These are phyloP conservation scores for Atherix ibis DNA, from an alignment of 2,888 invertebrate species.

Conservation along the genomic window DNA sequence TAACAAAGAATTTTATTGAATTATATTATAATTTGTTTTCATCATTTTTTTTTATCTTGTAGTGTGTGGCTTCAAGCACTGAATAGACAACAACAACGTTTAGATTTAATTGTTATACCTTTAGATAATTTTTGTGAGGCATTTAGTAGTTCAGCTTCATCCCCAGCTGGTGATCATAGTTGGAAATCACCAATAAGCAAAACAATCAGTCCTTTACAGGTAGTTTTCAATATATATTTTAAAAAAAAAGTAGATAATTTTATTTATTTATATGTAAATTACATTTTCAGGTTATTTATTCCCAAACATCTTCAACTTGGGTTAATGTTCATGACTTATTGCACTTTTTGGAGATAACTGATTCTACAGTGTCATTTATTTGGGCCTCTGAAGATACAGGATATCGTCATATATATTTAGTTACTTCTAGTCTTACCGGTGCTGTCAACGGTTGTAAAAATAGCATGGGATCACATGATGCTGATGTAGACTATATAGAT, in stretches of 20 bases:
- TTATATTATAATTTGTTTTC: neutral
- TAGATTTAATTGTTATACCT: conserved; percentile 72
- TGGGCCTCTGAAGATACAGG: conserved; percentile 91
- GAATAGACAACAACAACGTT: conserved; percentile 69
- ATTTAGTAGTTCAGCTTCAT: conserved; percentile 31
- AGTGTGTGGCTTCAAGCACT: conserved; percentile 88
- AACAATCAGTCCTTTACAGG: conserved; percentile 27
- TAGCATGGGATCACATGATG: conserved; percentile 30
- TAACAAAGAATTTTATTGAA: conserved; percentile 2
- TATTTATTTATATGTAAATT: neutral
- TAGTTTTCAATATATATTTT: conserved; percentile 6
- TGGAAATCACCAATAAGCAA: conserved; percentile 30
- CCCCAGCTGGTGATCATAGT: conserved; percentile 30
- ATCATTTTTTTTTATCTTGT: conserved; percentile 19
- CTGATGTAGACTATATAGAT: conserved; percentile 17
- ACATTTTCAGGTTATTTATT: conserved; percentile 26
- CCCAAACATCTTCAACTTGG: conserved; percentile 59
- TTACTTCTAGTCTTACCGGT: conserved; percentile 45
- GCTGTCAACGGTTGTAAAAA: conserved; percentile 39
- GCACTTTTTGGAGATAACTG: conserved; percentile 49
- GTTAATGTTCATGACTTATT: conserved; percentile 86
- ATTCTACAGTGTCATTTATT: conserved; percentile 46
- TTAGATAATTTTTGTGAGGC: conserved; percentile 52
- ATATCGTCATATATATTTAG: conserved; percentile 71
- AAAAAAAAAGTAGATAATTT: neutral